These are phyloP conservation scores for Saccostrea cuccullata DNA, from an alignment of 1,140 invertebrate genomes.

Conservation along the genomic window DNA sequence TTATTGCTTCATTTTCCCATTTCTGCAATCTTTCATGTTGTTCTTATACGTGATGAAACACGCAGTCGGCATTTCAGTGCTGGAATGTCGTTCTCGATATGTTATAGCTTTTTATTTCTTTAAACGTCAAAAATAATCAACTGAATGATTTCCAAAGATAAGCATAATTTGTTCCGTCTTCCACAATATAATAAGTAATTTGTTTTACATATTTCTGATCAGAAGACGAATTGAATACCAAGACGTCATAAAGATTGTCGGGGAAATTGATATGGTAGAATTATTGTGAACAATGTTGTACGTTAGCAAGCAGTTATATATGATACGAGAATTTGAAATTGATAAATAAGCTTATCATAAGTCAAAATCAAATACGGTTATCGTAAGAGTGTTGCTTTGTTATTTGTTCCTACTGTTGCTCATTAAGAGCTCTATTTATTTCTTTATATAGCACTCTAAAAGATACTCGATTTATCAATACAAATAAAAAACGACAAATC, in stretches of 20 bases:
- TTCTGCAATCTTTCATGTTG: not conserved
- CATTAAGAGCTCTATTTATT: no score
- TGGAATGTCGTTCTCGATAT: not conserved
- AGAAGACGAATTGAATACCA: not conserved
- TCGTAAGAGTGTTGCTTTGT: no score
- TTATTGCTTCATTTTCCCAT: not conserved
- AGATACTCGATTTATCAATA: no score
- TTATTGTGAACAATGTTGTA: no score
- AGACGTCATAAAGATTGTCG: not conserved
- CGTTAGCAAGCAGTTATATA: no score
- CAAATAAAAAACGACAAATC: no score
- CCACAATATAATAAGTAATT: not conserved
- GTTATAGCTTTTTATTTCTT: not conserved
- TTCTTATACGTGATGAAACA: not conserved
- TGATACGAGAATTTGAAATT: no score
- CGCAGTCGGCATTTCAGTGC: not conserved
- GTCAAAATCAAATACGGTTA: no score
- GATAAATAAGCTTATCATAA: no score
- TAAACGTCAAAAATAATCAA: not conserved
- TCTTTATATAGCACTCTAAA: no score
- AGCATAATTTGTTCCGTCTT: not conserved
- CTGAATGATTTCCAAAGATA: not conserved
- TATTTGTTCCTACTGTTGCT: no score
- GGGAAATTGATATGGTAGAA: not conserved
- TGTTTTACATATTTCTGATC: conserved; percentile 11